These are phyloP conservation scores for Enhydra lutris DNA, from an alignment of 2,113 vertebrate species.

Conservation along the genomic window DNA sequence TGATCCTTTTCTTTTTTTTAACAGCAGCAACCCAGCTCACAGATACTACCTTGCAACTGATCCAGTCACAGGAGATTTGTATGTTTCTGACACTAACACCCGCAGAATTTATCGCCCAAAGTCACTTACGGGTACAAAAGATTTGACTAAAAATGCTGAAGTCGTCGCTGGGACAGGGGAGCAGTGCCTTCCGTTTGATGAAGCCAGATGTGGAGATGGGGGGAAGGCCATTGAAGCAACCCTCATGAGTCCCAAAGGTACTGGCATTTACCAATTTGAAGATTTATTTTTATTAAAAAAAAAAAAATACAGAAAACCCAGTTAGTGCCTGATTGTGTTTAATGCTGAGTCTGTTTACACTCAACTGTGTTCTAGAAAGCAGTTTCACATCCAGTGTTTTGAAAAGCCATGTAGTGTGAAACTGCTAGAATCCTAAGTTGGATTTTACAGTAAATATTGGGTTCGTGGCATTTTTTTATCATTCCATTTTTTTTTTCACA, in stretches of 20 bases:
- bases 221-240: slow-evolving; percentile 95
- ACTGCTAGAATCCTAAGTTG: neutral
- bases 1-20: slow-evolving; percentile 44
- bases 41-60: slow-evolving; percentile 96
- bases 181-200: slow-evolving; percentile 96
- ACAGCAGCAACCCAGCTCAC: slow-evolving; percentile 97
- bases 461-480: slow-evolving; percentile 48
- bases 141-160: slow-evolving; percentile 93
- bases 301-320: neutral
- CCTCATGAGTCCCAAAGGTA: slow-evolving; percentile 98
- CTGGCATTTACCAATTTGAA: neutral
- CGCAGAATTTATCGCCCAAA: slow-evolving; percentile 94
- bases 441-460: slow-evolving; percentile 56
- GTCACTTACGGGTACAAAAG: slow-evolving; percentile 87
- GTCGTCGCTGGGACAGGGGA: slow-evolving; percentile 95
- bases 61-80: slow-evolving; percentile 93
- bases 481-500: slow-evolving; percentile 48
- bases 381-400: slow-evolving; percentile 32
- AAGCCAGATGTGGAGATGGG: slow-evolving; percentile 96
- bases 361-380: neutral
- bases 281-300: slow-evolving; percentile 21
- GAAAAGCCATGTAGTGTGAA: slow-evolving; percentile 41
- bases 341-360: slow-evolving; percentile 39
- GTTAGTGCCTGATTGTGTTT: neutral
- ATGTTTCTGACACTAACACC: slow-evolving; percentile 97